Base-by-base conservation (phyloP, 2,113 vertebrate species). In the Psettodes erumei region DNA sequence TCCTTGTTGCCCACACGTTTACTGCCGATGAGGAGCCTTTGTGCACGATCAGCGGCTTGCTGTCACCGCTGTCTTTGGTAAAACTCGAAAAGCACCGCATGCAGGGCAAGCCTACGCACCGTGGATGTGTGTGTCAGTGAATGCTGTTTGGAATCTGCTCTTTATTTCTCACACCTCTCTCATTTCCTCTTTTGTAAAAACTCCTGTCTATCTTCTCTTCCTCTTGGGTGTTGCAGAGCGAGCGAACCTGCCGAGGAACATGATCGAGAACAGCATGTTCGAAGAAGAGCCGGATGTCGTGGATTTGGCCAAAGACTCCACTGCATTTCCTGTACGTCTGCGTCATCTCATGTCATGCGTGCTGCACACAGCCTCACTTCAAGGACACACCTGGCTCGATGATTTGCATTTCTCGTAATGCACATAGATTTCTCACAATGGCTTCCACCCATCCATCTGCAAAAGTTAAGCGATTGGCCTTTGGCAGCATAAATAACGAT, bases 191-290 rank as follows among this genome's bases (percentile, higher is more conserved):
- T 73, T 58, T 37, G 56, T 3, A 38, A n/a, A 56, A 27, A 35
- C 19, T 1, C 23, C 18, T 18, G 6, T 75, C 33, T 79, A 30
- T 60, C 66, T 79, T 86, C 23, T 73, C 47, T 89, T 79, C 40
- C 53, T 74, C 23, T 85, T n/a, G 28, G 85, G 9, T 85, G 71
- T 88, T 91, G 64, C 88, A 99, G 98, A 98, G 75, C 94, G 45
- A 80, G 91, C 94, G 73, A 95, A 92, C 71, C 92, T 98, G 75
- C 98, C 98, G 13, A 95, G 96, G 92, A 98, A 99, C 93, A 99
- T 99, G 97, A 99, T 99, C 88, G 98, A 99, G 94, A 99, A 99
- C 93, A 98, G 95, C 88, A 96, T 99, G 97, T 99, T 99, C 94
- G 97, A 99, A 80, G 98, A 99, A 88, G 98, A 99, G 73, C 96